Evolutionary conservation across 2,113 vertebrate genomes (phyloP).

Genomic region (Leucopsar rothschildi): DNA sequence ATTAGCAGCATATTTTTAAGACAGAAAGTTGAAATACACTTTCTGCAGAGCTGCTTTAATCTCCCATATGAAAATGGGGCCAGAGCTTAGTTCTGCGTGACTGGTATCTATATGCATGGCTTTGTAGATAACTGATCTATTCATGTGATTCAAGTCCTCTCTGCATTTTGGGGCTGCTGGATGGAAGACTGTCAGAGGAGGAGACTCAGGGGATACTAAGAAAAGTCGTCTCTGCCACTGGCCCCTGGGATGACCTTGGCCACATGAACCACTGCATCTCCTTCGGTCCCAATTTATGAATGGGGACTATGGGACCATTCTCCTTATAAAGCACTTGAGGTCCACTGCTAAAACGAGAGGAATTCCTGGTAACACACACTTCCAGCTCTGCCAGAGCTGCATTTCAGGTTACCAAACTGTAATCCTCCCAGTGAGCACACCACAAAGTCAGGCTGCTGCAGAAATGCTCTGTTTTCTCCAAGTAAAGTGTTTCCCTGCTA

Average conservation of each 20-base stretch:
- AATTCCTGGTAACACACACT: not conserved
- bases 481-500: not conserved
- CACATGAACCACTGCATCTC: not conserved
- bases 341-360: not conserved
- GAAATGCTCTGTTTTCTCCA: not conserved
- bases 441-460: not conserved
- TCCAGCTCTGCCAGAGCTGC: not conserved
- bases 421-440: not conserved
- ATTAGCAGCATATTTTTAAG: conserved; percentile 60
- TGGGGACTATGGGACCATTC: not conserved
- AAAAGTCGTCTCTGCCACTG: not conserved
- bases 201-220: not conserved
- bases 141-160: not conserved
- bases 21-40: conserved; percentile 54
- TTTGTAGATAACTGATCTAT: not conserved
- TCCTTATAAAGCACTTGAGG: not conserved
- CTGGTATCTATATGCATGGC: conserved; percentile 17
- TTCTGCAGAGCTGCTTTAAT: conserved; percentile 46
- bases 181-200: not conserved
- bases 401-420: not conserved
- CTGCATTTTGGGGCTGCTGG: not conserved
- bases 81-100: conserved; percentile 28
- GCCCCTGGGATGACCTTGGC: not conserved
- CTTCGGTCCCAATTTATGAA: not conserved
- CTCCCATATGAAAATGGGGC: conserved; percentile 16